Evolutionary conservation across 92 coral and sea anemone genomes (phyloP).

Genomic region (Epizoanthus fatuus): DNA sequence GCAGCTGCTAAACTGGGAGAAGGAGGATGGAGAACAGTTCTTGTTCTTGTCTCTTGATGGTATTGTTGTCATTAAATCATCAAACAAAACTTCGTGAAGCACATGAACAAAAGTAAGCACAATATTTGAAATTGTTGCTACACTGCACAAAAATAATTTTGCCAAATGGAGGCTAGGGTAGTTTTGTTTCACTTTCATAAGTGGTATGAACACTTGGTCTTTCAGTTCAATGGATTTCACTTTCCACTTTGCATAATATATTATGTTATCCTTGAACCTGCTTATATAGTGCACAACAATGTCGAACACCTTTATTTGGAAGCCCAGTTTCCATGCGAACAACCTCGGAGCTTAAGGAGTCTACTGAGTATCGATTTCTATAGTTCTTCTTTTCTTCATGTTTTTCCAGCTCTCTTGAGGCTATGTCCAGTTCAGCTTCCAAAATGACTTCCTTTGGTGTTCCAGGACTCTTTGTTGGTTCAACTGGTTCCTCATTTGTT

Average conservation of each 20-base stretch:
- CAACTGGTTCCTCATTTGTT: slow-evolving; percentile 33
- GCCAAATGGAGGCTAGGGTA: slow-evolving; percentile 59
- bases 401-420: slow-evolving; percentile 41
- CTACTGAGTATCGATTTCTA: slow-evolving; percentile 42
- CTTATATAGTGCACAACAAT: slow-evolving; percentile 36
- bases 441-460: slow-evolving; percentile 49
- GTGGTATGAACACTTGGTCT: slow-evolving; percentile 56
- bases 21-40: slow-evolving; percentile 33
- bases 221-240: slow-evolving; percentile 50
- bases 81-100: slow-evolving; percentile 21
- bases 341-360: slow-evolving; percentile 32
- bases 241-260: slow-evolving; percentile 57
- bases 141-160: slow-evolving; percentile 31
- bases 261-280: slow-evolving; percentile 38
- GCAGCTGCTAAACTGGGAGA: slow-evolving; percentile 27
- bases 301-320: slow-evolving; percentile 26
- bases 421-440: slow-evolving; percentile 43
- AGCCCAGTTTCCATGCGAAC: slow-evolving; percentile 39
- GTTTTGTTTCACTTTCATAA: slow-evolving; percentile 54
- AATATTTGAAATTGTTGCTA: slow-evolving; percentile 31
- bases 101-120: slow-evolving; percentile 42
- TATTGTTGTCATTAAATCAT: slow-evolving; percentile 30
- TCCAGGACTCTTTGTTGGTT: slow-evolving; percentile 4
- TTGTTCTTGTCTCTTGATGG: slow-evolving; percentile 35
- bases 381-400: slow-evolving; percentile 22